phyloP scores from a whole-genome alignment of 2,888 invertebrate genomes.

The Epinotia nisella region DNA sequence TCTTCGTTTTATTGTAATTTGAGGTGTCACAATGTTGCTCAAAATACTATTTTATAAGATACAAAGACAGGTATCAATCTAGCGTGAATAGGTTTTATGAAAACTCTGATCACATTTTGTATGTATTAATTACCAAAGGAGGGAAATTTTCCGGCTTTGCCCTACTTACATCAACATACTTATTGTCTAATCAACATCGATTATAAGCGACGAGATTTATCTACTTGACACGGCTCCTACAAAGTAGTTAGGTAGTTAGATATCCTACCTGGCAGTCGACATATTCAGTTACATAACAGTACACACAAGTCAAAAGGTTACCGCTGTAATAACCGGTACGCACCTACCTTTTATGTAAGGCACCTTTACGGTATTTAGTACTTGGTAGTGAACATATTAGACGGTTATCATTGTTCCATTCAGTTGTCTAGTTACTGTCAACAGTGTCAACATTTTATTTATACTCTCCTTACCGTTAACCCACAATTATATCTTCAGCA shows the following conservation, averaged over 20 bases:
- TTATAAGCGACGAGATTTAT: not conserved
- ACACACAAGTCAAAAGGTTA: slow-evolving; percentile 32
- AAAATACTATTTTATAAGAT: no score
- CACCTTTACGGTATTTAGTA: slow-evolving; percentile 8
- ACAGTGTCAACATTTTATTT: not conserved
- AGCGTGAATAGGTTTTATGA: no score
- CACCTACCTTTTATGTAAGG: slow-evolving; percentile 34
- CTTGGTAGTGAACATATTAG: not conserved
- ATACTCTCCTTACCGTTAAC: no score
- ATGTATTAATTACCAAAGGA: no score
- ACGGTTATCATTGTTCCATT: slow-evolving; percentile 4
- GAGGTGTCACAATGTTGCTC: no score
- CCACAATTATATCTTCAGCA: no score
- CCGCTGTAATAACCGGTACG: slow-evolving; percentile 31
- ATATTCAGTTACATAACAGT: slow-evolving; percentile 23
- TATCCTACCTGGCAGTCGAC: not conserved
- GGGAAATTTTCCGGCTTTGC: no score
- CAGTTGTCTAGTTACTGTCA: not conserved
- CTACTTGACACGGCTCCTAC: not conserved
- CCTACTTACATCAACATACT: no score
- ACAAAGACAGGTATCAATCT: no score
- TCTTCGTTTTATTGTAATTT: no score
- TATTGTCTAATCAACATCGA: not conserved
- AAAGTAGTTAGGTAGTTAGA: not conserved
- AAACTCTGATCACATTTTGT: no score